Conservation (phyloP, 2,888 invertebrate species). For the Philereme transversata region DNA sequence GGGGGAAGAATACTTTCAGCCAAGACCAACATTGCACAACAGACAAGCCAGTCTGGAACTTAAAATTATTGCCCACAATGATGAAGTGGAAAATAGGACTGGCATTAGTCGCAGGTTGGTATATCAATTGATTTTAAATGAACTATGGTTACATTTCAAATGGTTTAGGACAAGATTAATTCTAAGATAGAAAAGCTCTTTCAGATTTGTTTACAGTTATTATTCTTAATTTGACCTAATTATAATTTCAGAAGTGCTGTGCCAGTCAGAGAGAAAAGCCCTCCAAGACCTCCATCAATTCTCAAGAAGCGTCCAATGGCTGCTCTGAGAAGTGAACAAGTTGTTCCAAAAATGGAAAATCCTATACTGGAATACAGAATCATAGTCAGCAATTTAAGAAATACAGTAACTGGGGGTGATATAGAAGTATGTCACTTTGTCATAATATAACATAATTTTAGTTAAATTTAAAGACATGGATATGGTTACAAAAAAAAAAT, state of each 20-base stretch:
- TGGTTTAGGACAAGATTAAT: no score
- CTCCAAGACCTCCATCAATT: conserved; percentile 75
- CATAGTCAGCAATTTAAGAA: conserved; percentile 95
- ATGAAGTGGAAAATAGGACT: conserved; percentile 51
- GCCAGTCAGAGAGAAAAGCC: conserved; percentile 65
- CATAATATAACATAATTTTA: no score
- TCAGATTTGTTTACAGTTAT: no score
- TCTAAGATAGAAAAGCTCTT: no score
- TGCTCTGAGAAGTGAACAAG: conserved; percentile 64
- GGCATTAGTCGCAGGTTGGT: conserved; percentile 51
- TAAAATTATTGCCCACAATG: conserved; percentile 75
- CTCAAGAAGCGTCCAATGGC: conserved; percentile 80
- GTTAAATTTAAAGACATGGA: no score
- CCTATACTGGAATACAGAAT: conserved; percentile 89
- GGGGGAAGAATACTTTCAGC: conserved; percentile 59
- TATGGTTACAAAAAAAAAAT: no score
- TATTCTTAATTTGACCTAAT: no score
- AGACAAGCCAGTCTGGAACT: conserved; percentile 70
- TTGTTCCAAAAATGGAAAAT: conserved; percentile 60
- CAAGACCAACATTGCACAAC: conserved; percentile 51
- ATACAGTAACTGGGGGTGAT: conserved; percentile 94
- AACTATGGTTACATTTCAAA: no score
- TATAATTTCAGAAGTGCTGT: conserved; percentile 52
- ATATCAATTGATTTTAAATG: not conserved
- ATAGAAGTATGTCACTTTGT: conserved; percentile 86